Evolutionary conservation across 2,797 vertebrate species (phyloP), one percentile per base, ranked within the genome.

Genomic region (Fistularia commersonii): DNA sequence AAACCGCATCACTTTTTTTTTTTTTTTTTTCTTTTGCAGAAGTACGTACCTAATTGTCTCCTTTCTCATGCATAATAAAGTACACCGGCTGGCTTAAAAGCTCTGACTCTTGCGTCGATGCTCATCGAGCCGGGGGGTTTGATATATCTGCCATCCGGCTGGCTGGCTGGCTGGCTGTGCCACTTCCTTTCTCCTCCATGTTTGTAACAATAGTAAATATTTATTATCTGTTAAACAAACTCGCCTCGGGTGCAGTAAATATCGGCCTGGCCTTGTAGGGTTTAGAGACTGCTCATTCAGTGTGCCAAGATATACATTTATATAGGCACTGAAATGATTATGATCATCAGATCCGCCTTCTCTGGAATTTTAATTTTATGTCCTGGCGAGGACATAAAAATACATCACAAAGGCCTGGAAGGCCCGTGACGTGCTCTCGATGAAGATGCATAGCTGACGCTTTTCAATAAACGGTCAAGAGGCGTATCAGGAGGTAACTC

Each of bases 61-160:
- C 38, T 42, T 32, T 41, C 70, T 78, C 80, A 82, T 90, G 69
- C 74, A 88, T 87, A 86, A 88, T 88, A 77, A 76, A 89, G 71
- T 63, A 59, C 52, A 40, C 35, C 45, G 73, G 65, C 69, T 43
- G 61, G 65, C 48, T 63, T 70, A 65, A 81, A 75, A 80, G 68
- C 71, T 58, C 59, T 46, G 61, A 57, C 36, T 45, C 46, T 61
- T 32, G 51, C 33, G 52, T 58, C 12, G 54, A 73, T 62, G 67
- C 7, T 56, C 54, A 43, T 50, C 8, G 55, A 71, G 61, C 31
- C 45, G 70, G 59, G 70, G 59, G 68, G 76, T 55, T 55, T 60
- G 69, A 75, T 64, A 43, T 13, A 55, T 48, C 55, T 41, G 44
- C 49, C 35, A 54, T 68, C 13, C 56, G 66, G 61, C 76, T 72